Percentiles rank a stretch among this genome's conserved stretches.
These are phyloP conservation scores for Eristalis tenax DNA, from an alignment of 2,888 invertebrate genomes.

Conservation along the genomic window DNA sequence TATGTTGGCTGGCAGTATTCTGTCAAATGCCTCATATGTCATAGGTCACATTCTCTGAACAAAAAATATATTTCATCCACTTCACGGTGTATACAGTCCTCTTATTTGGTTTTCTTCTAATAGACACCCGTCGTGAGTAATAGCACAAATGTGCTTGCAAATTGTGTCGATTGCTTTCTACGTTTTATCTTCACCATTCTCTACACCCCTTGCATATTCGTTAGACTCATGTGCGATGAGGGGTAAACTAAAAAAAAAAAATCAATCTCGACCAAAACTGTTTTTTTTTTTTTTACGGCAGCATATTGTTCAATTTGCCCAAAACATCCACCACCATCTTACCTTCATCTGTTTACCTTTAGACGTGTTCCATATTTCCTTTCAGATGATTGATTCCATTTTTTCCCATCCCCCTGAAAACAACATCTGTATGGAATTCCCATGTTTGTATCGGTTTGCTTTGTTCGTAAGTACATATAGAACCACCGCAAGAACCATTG, in stretches of 20 bases:
- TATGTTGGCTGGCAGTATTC: too few relatives aligned
- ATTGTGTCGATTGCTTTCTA: slow-evolving; percentile 36
- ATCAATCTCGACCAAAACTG: too few relatives aligned
- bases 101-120: neutral
- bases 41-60: too few relatives aligned
- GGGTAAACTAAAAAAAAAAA: too few relatives aligned
- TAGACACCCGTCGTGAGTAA: slow-evolving; percentile 24
- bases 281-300: too few relatives aligned
- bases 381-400: slow-evolving; percentile 55
- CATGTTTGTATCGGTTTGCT: neutral
- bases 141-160: slow-evolving; percentile 33
- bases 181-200: neutral
- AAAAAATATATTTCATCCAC: too few relatives aligned
- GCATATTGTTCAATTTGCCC: neutral
- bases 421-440: too few relatives aligned
- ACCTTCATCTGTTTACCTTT: slow-evolving; percentile 20
- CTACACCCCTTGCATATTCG: neutral
- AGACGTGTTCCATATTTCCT: slow-evolving; percentile 27
- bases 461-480: neutral
- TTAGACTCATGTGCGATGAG: neutral
- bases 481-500: slow-evolving; percentile 19
- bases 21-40: too few relatives aligned
- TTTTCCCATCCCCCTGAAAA: slow-evolving; percentile 12
- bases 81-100: too few relatives aligned
- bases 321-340: neutral